phyloP scores from a whole-genome alignment of 2,888 invertebrate genomes.

The Caenorhabditis angaria region DNA sequence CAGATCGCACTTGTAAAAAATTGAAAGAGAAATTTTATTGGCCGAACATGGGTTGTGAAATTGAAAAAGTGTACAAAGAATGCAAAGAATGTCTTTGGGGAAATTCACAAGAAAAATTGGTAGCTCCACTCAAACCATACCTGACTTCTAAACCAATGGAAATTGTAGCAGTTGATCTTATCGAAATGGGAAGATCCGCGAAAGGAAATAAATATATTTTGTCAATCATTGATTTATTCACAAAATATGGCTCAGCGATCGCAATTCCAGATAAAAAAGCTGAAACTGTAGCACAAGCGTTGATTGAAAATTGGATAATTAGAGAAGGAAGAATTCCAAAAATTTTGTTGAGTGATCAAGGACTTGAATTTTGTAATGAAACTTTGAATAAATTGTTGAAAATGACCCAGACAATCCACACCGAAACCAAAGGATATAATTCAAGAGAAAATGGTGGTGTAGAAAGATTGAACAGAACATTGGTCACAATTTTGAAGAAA shows the following conservation, averaged over 20 bases:
- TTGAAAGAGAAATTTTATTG: constrained; percentile 21
- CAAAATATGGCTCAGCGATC: constrained; percentile 16
- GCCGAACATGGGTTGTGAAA: constrained; percentile 27
- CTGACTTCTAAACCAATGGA: constrained; percentile 20
- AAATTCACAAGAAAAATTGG: constrained; percentile 12
- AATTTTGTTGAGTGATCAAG: constrained; percentile 27
- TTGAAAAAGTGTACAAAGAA: constrained; percentile 19
- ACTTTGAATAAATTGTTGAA: constrained; percentile 17
- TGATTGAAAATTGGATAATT: constrained; percentile 28
- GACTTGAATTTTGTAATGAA: constrained; percentile 26
- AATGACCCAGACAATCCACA: constrained; percentile 12
- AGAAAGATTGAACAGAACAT: constrained; percentile 41
- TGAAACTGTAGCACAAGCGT: constrained; percentile 27
- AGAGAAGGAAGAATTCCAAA: constrained; percentile 26
- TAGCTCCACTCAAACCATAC: constrained; percentile 23
- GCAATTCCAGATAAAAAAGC: constrained; percentile 34
- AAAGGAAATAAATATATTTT: constrained; percentile 29
- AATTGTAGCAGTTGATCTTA: constrained; percentile 29
- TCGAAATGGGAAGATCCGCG: constrained; percentile 23
- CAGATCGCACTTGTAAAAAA: not conserved
- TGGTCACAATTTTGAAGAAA: constrained; percentile 32
- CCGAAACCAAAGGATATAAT: constrained; percentile 40
- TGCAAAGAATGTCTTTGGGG: constrained; percentile 22
- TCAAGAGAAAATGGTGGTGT: constrained; percentile 41
- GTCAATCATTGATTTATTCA: constrained; percentile 39